A percentile compares a stretch with the other conserved stretches of the same genome.
phyloP scores from a whole-genome alignment of 2,888 invertebrate species.

The Microchrysa polita region DNA sequence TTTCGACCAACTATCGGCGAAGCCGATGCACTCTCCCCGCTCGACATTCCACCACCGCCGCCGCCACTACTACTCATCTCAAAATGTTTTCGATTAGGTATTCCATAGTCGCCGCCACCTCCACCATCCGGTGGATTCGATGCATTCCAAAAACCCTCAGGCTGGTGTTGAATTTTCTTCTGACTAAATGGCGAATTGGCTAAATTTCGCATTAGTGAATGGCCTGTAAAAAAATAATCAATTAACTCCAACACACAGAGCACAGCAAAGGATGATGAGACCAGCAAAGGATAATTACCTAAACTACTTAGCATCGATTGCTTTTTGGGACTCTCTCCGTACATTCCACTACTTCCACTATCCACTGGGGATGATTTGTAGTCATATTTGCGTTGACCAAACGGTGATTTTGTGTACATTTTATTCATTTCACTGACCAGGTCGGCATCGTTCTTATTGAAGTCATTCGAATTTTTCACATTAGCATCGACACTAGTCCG shows the following conservation, averaged over 20 bases:
- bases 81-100: conserved; percentile 24
- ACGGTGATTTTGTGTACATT: conserved; percentile 63
- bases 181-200: conserved; percentile 63
- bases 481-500: conserved; percentile 21
- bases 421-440: conserved; percentile 58
- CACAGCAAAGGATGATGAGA: not conserved
- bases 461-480: conserved; percentile 48
- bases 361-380: conserved; percentile 48
- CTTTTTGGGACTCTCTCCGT: conserved; percentile 61
- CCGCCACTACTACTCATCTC: conserved; percentile 13
- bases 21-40: conserved; percentile 45
- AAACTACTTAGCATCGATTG: conserved; percentile 62
- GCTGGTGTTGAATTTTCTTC: conserved; percentile 57
- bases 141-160: conserved; percentile 52
- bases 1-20: conserved; percentile 53
- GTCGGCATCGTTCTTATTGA: conserved; percentile 53
- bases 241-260: not conserved
- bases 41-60: conserved; percentile 10
- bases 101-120: conserved; percentile 53
- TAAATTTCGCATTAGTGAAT: conserved; percentile 60
- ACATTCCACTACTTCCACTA: conserved; percentile 36
- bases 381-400: conserved; percentile 59
- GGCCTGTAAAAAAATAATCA: conserved; percentile 55
- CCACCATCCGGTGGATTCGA: conserved; percentile 55
- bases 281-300: conserved; percentile 57